Base-by-base conservation (phyloP, 1,140 invertebrate genomes). In the Aphaenogaster ashmeadi region DNA sequence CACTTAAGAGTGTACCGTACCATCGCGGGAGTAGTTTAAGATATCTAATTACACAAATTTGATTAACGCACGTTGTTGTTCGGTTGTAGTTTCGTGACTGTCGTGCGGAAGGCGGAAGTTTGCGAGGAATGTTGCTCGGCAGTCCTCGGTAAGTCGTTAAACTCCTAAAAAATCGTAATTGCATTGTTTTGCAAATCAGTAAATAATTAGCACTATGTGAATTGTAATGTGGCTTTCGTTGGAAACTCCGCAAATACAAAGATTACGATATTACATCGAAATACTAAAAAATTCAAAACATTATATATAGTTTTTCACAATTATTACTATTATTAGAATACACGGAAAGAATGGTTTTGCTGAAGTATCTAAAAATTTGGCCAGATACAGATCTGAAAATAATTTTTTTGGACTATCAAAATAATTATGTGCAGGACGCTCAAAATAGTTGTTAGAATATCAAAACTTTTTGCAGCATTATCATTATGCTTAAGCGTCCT, bases 121-220 rank as follows among this genome's bases (percentile, higher is more conserved):
- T 15, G 33, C 21, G 4, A 0, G 3, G 6, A 27, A 13, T 44
- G 21, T 38, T 33, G 36, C 36, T 44, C 18, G n/a, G 54, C 9
- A 3, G n/a, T 62, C 8, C 21, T 78, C 15, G 15, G 56, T 78
- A 15, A 62, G 36, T 78, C 9, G 21, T 62, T 78, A 33, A 44
- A 18, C 15, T 21, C 2, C 54, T 78, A 21, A 44, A 78, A 78
- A 21, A 44, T 62, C 15, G 9, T 62, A 78, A 78, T n/a, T 78
- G 8, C 15, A n/a, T 11, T 13, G 11, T 71, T 66, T 66, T 38
- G 15, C 15, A 66, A 36, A 1, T 69, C 1, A n/a, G 36, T 27
- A 47, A 71, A 27, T 71, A 47, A 47, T 44, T 9, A 36, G 0
- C 8, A 9, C 7, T 38, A 9, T 64, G 7, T 41, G 27, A n/a